phyloP scores from a whole-genome alignment of 1,140 invertebrate genomes.

The Sitophilus oryzae region DNA sequence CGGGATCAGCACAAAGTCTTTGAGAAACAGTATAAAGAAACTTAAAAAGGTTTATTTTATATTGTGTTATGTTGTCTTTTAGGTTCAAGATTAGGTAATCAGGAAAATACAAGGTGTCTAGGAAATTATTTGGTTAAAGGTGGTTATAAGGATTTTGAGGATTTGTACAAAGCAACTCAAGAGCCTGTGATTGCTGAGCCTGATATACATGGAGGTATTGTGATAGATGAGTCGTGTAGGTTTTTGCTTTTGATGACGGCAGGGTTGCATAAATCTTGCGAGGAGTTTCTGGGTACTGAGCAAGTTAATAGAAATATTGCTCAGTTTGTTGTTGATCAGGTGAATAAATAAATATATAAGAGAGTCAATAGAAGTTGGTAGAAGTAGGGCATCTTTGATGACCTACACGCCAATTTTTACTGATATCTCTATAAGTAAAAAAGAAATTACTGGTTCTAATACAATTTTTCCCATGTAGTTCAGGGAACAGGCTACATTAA shows the following conservation, averaged over 20 bases:
- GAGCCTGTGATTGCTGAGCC: slow-evolving; percentile 82
- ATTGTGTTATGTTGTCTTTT: too few species aligned
- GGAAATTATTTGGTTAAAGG: slow-evolving; percentile 88
- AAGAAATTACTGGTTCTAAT: too few species aligned
- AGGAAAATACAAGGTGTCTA: slow-evolving; percentile 71
- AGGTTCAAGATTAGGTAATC: slow-evolving; percentile 62
- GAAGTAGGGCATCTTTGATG: too few species aligned
- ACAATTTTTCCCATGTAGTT: slow-evolving; percentile 54
- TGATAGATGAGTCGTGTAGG: slow-evolving; percentile 72
- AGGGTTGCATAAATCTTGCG: slow-evolving; percentile 75
- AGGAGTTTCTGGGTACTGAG: slow-evolving; percentile 72
- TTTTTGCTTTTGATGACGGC: slow-evolving; percentile 82
- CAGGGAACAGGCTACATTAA: slow-evolving; percentile 69
- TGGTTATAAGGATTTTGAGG: slow-evolving; percentile 77
- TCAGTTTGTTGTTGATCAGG: slow-evolving; percentile 71
- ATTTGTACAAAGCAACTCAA: slow-evolving; percentile 55
- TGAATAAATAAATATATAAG: slow-evolving; percentile 27
- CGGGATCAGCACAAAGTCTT: slow-evolving; percentile 59
- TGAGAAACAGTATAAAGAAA: slow-evolving; percentile 50
- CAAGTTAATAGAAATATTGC: slow-evolving; percentile 77
- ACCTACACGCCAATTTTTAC: too few species aligned
- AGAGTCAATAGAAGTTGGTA: neutral
- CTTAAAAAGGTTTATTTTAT: too few species aligned
- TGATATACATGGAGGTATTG: slow-evolving; percentile 72
- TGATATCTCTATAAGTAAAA: too few species aligned